A percentile compares a stretch with the other conserved stretches of the same genome.
Conservation (phyloP, 2,113 vertebrate genomes). For the Sus scrofa region DNA sequence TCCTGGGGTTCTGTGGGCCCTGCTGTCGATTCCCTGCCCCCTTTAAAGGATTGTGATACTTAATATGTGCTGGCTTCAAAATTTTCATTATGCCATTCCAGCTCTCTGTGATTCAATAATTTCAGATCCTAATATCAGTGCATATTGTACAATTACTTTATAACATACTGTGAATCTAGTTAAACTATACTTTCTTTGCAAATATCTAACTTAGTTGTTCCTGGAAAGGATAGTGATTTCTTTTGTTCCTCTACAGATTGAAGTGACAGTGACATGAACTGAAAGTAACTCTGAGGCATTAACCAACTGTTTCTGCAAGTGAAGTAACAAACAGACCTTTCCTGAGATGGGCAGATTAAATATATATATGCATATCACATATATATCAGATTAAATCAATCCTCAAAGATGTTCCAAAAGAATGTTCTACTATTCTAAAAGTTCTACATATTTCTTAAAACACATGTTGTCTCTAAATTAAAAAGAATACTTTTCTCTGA, state of each 20-base stretch:
- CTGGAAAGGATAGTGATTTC: neutral
- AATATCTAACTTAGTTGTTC: neutral
- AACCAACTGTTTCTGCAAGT: neutral
- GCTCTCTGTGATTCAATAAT: neutral
- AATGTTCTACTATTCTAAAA: neutral
- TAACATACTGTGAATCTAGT: neutral
- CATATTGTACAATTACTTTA: neutral
- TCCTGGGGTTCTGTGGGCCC: neutral
- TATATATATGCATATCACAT: too few species aligned
- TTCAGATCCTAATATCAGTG: neutral
- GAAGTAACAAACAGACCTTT: neutral
- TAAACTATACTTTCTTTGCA: slow-evolving; percentile 5
- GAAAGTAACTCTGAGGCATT: neutral
- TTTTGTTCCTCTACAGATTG: neutral
- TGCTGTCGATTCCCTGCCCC: neutral
- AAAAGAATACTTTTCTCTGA: neutral
- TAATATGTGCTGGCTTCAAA: neutral
- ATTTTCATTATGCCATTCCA: neutral
- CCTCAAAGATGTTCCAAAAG: neutral
- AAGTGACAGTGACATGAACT: neutral
- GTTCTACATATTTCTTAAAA: neutral
- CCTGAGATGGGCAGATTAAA: neutral
- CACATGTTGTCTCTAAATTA: neutral
- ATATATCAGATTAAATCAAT: neutral
- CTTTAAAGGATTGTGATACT: neutral